Evolutionary conservation across 1,140 invertebrate genomes (phyloP), one percentile per base, ranked within the genome.

Genomic region (Cardiocondyla obscurior): DNA sequence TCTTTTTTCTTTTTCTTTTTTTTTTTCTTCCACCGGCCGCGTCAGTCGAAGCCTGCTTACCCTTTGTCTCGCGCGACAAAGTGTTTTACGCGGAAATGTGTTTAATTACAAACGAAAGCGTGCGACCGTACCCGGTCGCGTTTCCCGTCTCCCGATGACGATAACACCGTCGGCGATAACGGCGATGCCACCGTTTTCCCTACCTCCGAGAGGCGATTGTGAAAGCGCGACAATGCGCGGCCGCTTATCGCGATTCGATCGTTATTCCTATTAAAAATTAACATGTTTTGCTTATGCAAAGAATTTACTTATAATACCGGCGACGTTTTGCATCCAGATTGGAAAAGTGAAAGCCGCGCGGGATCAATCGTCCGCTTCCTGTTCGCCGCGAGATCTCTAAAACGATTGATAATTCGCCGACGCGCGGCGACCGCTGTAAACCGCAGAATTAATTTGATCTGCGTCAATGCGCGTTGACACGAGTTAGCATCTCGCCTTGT

Each of bases 101-200:
- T 85, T 81, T 83, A 70, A 87, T 73, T 73, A 46, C 62, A n/a
- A 74, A 85, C 67, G 85, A 86, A 86, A 84, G 76, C 81, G 73
- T 76, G 70, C 46, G 77, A 84, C 77, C 58, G 53, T 67, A 46
- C 39, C 14, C 30, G 5, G 42, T 25, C 42, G 70, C 25, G 46
- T 69, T 51, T 57, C 51, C 57, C 64, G 69, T 64, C 33, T 76
- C 55, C 62, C 42, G 28, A 39, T 60, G 57, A 62, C 58, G 36
- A 62, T 39, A 33, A 53, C 42, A n/a, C 16, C 33, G 25, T n/a
- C 53, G 36, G 22, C 58, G 74, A 76, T 49, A 65, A 76, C 46
- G 16, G 6, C n/a, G 49, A 12, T 8, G 33, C 12, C 22, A 25
- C 22, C 39, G 55, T 67, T 28, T n/a, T 42, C 25, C 33, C 39